Percentiles rank a stretch among this genome's conserved stretches.
These are phyloP conservation scores for Drosophila ochracea DNA, from an alignment of 2,888 invertebrate species.

Conservation along the genomic window DNA sequence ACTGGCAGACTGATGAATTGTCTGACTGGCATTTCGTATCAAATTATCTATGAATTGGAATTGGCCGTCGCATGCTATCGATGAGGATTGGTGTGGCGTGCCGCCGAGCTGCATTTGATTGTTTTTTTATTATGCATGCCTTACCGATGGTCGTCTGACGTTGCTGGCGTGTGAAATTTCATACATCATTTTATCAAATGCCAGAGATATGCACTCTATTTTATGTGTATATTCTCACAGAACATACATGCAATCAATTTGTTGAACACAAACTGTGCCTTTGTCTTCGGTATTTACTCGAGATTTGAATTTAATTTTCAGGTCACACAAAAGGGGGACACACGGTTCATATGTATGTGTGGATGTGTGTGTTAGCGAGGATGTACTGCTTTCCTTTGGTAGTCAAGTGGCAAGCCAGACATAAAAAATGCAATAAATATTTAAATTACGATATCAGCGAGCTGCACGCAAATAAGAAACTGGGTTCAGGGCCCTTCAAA, in stretches of 20 bases:
- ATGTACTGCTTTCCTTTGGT: slow-evolving; percentile 40
- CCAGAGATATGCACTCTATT: slow-evolving; percentile 27
- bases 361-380: slow-evolving; percentile 27
- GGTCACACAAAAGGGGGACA: slow-evolving; percentile 71
- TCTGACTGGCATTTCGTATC: slow-evolving; percentile 62
- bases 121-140: slow-evolving; percentile 37
- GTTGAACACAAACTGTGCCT: slow-evolving; percentile 49
- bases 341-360: slow-evolving; percentile 20
- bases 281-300: slow-evolving; percentile 60
- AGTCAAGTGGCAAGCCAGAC: slow-evolving; percentile 67
- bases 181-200: slow-evolving; percentile 53
- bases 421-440: slow-evolving; percentile 77
- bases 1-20: slow-evolving; percentile 24
- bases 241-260: slow-evolving; percentile 72
- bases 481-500: slow-evolving; percentile 62
- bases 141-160: background rate
- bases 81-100: slow-evolving; percentile 52
- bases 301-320: slow-evolving; percentile 81
- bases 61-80: slow-evolving; percentile 64
- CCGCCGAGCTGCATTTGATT: slow-evolving; percentile 62
- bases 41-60: slow-evolving; percentile 75
- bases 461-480: slow-evolving; percentile 69
- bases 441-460: slow-evolving; percentile 75
- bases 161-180: slow-evolving; percentile 57
- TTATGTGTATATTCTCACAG: slow-evolving; percentile 13